These are phyloP conservation scores for Parus major DNA, from an alignment of 2,113 vertebrate species.

Conservation along the genomic window DNA sequence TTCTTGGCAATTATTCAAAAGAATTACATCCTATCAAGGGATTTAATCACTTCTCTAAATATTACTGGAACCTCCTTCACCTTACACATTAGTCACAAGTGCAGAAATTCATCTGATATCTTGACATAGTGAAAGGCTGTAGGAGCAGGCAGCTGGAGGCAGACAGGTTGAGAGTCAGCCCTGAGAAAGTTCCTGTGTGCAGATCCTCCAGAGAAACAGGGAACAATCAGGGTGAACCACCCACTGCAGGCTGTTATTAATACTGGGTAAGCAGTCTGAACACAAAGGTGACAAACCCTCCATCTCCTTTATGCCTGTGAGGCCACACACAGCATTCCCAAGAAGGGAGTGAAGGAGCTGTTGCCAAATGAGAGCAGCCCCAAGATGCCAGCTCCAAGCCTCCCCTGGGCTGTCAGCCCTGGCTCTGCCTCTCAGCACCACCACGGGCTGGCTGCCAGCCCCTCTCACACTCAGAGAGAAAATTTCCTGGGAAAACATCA, in stretches of 20 bases:
- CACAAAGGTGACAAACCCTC: neutral
- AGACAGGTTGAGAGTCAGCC: neutral
- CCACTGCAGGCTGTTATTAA: neutral
- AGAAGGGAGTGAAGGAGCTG: neutral
- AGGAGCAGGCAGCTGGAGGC: neutral
- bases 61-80: neutral
- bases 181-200: neutral
- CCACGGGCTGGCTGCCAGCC: neutral
- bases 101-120: neutral
- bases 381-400: fast-evolving
- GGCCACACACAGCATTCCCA: neutral
- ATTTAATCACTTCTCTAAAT: conserved; percentile 2
- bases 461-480: neutral
- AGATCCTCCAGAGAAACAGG: neutral
- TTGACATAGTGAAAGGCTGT: neutral
- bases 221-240: neutral
- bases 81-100: neutral
- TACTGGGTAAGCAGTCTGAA: neutral
- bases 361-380: neutral
- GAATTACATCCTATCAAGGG: neutral
- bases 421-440: neutral
- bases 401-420: neutral
- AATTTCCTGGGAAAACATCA: neutral
- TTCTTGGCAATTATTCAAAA: neutral
- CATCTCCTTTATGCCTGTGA: neutral